Evolutionary conservation across 35 echinoderm and acorn worm species (phyloP).

Genomic region (Patiria miniata): DNA sequence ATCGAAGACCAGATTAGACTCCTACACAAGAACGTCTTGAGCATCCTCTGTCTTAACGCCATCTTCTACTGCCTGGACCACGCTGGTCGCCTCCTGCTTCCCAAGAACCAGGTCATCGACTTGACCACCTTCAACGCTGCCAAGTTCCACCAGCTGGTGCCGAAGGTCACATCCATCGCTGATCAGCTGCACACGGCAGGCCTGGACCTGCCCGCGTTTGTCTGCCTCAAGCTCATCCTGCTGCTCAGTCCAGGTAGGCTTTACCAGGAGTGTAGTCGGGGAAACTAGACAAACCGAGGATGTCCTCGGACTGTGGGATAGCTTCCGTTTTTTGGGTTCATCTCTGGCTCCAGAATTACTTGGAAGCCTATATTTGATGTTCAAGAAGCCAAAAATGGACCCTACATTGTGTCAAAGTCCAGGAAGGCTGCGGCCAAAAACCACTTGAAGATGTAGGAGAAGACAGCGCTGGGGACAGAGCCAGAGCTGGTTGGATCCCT

Average conservation of each 20-base stretch:
- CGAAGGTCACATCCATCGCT: conserved; percentile 31
- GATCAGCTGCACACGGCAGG: conserved; percentile 20
- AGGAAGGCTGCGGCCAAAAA: no score
- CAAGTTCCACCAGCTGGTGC: background rate
- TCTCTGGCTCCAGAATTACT: no score
- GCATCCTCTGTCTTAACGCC: conserved; percentile 21
- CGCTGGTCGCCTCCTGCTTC: conserved; percentile 14
- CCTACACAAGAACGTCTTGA: conserved; percentile 26
- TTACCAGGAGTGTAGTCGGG: no score
- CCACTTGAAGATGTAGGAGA: no score
- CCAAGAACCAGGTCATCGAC: conserved; percentile 27
- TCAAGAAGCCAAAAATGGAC: no score
- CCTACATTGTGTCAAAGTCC: no score
- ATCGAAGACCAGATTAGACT: conserved; percentile 39
- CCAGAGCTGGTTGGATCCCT: no score
- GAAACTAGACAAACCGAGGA: no score
- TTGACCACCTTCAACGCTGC: background rate
- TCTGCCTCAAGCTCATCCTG: conserved; percentile 56
- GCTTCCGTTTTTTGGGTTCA: no score
- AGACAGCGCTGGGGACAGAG: no score
- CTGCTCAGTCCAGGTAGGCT: conserved; percentile 69
- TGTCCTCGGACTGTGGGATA: background rate
- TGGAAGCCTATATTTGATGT: no score
- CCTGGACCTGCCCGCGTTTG: conserved; percentile 32
- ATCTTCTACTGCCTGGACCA: conserved; percentile 44